phyloP scores from a whole-genome alignment of 2,888 invertebrate species.

The Dichetophora obliterata region DNA sequence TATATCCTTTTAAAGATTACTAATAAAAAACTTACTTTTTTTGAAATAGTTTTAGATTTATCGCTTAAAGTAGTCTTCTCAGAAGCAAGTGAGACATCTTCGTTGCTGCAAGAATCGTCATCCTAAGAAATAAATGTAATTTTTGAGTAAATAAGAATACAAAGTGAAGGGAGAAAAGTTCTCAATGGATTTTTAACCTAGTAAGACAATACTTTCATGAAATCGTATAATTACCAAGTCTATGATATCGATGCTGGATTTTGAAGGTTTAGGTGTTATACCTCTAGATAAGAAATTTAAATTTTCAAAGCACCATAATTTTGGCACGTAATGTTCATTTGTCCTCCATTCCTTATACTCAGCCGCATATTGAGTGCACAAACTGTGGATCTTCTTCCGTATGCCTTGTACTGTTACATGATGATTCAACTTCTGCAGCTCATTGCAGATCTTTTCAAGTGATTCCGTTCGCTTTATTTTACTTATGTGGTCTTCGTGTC shows the following conservation, averaged over 20 bases:
- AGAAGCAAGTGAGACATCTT: too few species aligned
- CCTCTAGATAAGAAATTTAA: neutral
- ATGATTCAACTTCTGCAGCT: neutral
- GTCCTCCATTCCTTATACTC: neutral
- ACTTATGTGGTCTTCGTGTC: neutral
- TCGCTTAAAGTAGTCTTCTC: too few species aligned
- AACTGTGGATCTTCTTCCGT: neutral
- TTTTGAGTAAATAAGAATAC: too few species aligned
- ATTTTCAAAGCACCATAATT: constrained; percentile 2
- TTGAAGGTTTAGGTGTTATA: neutral
- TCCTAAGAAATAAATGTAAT: too few species aligned
- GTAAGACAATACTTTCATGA: neutral
- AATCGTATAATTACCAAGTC: neutral
- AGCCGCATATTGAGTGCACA: neutral
- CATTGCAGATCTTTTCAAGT: neutral
- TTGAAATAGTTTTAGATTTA: neutral
- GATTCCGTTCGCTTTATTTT: neutral
- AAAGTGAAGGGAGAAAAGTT: too few species aligned
- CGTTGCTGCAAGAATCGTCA: too few species aligned
- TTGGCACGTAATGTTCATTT: neutral
- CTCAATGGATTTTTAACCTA: neutral
- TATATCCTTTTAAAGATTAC: neutral
- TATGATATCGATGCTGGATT: neutral
- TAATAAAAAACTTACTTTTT: neutral
- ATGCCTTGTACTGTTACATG: neutral